Evolutionary conservation across 2,113 vertebrate genomes (phyloP).

Genomic region (Dryoscopus gambensis): DNA sequence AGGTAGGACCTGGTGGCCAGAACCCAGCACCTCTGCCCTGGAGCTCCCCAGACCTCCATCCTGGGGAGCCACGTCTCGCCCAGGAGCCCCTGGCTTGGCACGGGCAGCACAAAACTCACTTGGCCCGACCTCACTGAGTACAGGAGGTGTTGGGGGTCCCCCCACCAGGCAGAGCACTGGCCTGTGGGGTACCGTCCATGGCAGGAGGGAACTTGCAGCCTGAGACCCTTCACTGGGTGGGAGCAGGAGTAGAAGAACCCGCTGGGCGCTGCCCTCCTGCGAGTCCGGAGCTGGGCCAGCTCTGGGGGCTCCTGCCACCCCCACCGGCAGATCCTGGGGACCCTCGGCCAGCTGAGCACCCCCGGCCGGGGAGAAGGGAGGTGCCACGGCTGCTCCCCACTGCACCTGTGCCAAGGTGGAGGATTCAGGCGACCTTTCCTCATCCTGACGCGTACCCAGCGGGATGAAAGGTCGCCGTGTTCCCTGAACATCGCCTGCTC

Average conservation of each 20-base stretch:
- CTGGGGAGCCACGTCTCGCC: fast-evolving
- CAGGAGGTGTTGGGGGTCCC: not conserved
- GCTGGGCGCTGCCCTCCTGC: fast-evolving
- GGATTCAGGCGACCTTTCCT: not conserved
- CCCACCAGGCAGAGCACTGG: not conserved
- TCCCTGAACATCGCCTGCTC: not conserved
- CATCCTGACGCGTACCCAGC: not conserved
- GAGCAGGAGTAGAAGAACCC: not conserved
- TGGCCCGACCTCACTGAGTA: fast-evolving
- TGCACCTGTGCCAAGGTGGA: not conserved
- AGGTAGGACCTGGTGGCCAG: not conserved
- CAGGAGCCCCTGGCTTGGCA: not conserved
- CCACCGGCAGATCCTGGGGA: not conserved
- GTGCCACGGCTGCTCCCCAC: fast-evolving
- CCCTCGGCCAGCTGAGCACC: fast-evolving
- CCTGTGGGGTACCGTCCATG: not conserved
- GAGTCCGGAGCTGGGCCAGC: fast-evolving
- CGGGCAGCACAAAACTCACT: fast-evolving
- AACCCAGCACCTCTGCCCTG: not conserved
- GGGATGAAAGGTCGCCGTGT: constrained; percentile 33
- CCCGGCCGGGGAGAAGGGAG: not conserved
- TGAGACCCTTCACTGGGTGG: not conserved
- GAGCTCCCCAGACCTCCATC: no score
- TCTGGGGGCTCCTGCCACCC: not conserved
- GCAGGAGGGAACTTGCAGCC: fast-evolving